Evolutionary conservation across 2,888 invertebrate species (phyloP), one percentile per base, ranked within the genome.

Genomic region (Autographa pulchrina): DNA sequence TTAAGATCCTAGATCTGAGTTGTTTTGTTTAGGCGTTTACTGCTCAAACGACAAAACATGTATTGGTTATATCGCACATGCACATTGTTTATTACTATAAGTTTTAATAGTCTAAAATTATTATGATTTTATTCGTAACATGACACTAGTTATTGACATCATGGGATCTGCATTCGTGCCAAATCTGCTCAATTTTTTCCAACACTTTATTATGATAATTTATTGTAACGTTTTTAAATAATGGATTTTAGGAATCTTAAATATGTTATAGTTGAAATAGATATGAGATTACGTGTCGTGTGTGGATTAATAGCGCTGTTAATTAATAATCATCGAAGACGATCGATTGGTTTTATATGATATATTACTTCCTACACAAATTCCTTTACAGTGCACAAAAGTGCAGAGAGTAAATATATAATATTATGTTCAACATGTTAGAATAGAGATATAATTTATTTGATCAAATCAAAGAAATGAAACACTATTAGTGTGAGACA

Each of bases 121-220:
- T 60, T 83, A 84, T 77, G 73, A 13, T 74, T 81, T 84, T 75
- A 79, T 78, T 75, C 81, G 73, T 67, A 48, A 75, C 52, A 72
- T 75, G 61, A 61, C 75, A 77, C 78, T 73, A 79, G 78, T 76
- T 75, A 82, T 80, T 79, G 54, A 80, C 74, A 79, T 81, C 64
- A 76, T 85, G 82, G 81, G 84, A 88, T 91, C 87, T 88, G 82
- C 85, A 88, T 85, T 90, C 87, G 90, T 92, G 93, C 92, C 93
- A 93, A 92, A 90, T 89, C 86, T 94, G 94, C 94, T 94, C 94
- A 94, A 94, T 91, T 91, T 93, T 89, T 86, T 88, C 88, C 86
- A 62, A 89, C 85, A 84, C 79, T 82, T 82, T 87, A 84, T 84
- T 85, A 81, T 81, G 78, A 86, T 88, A 75, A 79, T 91, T 91